Evolutionary conservation across 2,888 invertebrate species (phyloP), one percentile per base, ranked within the genome.

Genomic region (Mythimna loreyi): DNA sequence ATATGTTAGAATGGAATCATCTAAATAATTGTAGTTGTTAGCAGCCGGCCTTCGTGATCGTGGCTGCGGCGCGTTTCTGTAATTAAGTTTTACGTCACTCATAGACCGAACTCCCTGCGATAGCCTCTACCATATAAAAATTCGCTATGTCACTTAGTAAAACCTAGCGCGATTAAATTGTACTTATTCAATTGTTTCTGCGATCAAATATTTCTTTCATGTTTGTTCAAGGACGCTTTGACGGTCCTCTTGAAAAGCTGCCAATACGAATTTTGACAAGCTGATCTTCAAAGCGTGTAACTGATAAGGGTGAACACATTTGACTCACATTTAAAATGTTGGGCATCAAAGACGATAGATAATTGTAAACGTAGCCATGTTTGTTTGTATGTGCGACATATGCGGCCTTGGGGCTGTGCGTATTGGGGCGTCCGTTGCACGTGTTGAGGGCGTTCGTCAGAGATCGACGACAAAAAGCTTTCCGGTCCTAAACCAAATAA

Each of bases 51-150:
- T 93, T 92, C 93, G 90, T 90, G 90, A 87, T 88, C 90, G 91
- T 89, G 91, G 91, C 88, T 90, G 90, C 88, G 90, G 90, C 90
- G 89, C 92, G 92, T 87, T 94, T 93, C 92, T 94, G 94, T 95
- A 94, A 95, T 95, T 94, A 94, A 94, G 92, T 94, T 94, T 94
- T 94, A 90, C 95, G 94, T 95, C 95, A 94, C 92, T 92, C 92
- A 89, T 90, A 89, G 91, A 92, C 88, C 89, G 93, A 91, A 90
- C 94, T 93, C 94, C 95, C 92, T 87, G 90, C 91, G 88, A 90
- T 93, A 94, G 95, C 94, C 94, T 93, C 94, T 92, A 88, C 89
- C 86, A 89, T 89, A 88, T 88, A 90, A 88, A 90, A 89, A 89
- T 91, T 89, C 89, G 94, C 93, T 86, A 90, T 92, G 92, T 94